Percentiles rank a stretch among this genome's conserved stretches.
These are phyloP conservation scores for Caenorhabditis sp. DNA, from an alignment of 2,888 invertebrate genomes.

Conservation along the genomic window DNA sequence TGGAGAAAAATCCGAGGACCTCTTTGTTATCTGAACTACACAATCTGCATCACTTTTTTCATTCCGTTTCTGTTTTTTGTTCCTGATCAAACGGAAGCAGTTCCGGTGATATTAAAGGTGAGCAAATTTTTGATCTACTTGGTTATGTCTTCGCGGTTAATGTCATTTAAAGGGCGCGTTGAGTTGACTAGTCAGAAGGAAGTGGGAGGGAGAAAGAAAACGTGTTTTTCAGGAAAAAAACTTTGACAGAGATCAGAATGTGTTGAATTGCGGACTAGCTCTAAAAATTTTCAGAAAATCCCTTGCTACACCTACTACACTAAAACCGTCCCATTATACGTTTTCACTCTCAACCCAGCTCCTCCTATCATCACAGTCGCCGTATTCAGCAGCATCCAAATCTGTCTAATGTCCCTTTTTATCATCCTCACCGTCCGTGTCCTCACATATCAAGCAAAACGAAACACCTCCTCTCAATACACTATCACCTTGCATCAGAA, in stretches of 20 bases:
- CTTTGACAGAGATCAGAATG: too few species aligned
- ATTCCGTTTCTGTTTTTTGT: slow-evolving; percentile 33
- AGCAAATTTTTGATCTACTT: not conserved
- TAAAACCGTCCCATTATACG: slow-evolving; percentile 15
- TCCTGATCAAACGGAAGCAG: slow-evolving; percentile 15
- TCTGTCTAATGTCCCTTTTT: slow-evolving; percentile 2
- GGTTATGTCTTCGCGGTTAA: too few species aligned
- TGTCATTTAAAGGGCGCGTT: too few species aligned
- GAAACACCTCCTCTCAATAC: slow-evolving; percentile 23
- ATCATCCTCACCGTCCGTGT: slow-evolving; percentile 2
- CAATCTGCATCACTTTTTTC: slow-evolving; percentile 2
- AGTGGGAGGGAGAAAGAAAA: too few species aligned
- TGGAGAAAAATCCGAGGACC: slow-evolving; percentile 6
- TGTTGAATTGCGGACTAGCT: too few species aligned
- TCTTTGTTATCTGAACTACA: not conserved
- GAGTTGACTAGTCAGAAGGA: not conserved
- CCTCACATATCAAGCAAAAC: not conserved
- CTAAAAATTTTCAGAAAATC: slow-evolving; percentile 5
- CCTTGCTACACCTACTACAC: slow-evolving; percentile 26
- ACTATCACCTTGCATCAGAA: slow-evolving; percentile 9
- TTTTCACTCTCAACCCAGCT: slow-evolving; percentile 11
- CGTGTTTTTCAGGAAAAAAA: not conserved
- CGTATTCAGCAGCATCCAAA: slow-evolving; percentile 8
- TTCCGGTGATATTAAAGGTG: slow-evolving; percentile 12
- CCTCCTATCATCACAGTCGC: slow-evolving; percentile 23